phyloP scores from a whole-genome alignment of 1,140 invertebrate species.

The Panagrolaimus sp. region DNA sequence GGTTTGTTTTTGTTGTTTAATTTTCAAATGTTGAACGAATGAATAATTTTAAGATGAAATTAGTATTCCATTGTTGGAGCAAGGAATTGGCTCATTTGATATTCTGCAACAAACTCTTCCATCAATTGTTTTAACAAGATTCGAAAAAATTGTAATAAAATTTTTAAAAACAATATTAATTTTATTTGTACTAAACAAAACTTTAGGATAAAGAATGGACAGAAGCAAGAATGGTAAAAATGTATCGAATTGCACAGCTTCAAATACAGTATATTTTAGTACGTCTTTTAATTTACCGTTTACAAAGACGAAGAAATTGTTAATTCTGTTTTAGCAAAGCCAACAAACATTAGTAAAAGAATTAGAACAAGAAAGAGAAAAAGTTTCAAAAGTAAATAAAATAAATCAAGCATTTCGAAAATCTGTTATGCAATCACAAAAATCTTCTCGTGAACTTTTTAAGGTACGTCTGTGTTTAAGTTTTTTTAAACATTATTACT shows the following conservation, averaged over 20 bases:
- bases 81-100: slow-evolving; percentile 24
- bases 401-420: slow-evolving; percentile 11
- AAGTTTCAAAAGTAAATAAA: not conserved
- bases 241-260: slow-evolving; percentile 3
- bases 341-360: slow-evolving; percentile 10
- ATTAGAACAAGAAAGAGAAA: slow-evolving; percentile 2
- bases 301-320: not conserved
- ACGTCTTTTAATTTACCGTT: not conserved
- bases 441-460: not conserved
- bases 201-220: slow-evolving; percentile 7
- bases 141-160: slow-evolving; percentile 17
- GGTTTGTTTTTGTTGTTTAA: not conserved
- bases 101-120: slow-evolving; percentile 22
- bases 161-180: not conserved
- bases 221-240: slow-evolving; percentile 6
- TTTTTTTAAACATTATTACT: not conserved
- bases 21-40: too few relatives aligned
- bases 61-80: slow-evolving; percentile 22
- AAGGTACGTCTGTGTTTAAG: not conserved
- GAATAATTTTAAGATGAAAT: slow-evolving; percentile 28
- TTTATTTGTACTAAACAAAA: too few relatives aligned
- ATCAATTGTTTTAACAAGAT: slow-evolving; percentile 18
- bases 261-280: slow-evolving; percentile 8
- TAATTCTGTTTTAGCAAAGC: not conserved
- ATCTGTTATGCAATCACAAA: not conserved